Percentiles rank a stretch among this genome's conserved stretches.
Conservation (phyloP, 2,797 vertebrate species). For the Lepilemur ruficaudatus region DNA sequence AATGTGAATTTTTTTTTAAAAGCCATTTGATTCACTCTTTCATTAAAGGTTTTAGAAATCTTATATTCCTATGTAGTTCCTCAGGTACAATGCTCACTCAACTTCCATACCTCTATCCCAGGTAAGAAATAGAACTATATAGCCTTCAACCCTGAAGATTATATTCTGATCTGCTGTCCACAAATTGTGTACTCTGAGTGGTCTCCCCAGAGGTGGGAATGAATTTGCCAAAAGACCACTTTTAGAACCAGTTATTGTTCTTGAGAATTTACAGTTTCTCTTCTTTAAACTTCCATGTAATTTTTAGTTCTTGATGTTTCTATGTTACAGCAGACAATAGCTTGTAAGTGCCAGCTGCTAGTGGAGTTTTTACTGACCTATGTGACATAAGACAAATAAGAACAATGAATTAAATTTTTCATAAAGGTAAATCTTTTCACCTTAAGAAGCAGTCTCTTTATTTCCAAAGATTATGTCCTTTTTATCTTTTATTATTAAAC, state of each 20-base stretch:
- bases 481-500: not conserved
- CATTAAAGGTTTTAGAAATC: not conserved
- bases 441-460: not conserved
- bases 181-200: not conserved
- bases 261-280: not conserved
- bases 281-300: not conserved
- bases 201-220: not conserved
- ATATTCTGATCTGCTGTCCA: not conserved
- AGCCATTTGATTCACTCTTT: not conserved
- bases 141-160: not conserved
- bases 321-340: not conserved
- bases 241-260: not conserved
- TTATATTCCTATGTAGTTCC: not conserved
- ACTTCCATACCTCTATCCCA: not conserved
- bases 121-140: not conserved
- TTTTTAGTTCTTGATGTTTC: slow-evolving; percentile 14
- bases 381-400: not conserved
- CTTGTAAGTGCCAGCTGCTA: not conserved
- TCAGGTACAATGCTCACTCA: not conserved
- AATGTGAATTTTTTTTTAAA: not conserved
- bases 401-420: not conserved
- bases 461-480: not conserved
- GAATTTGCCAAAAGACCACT: not conserved
- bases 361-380: not conserved
- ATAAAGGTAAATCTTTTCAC: not conserved